Base-by-base conservation (phyloP, 2,888 invertebrate species). In the Orthosia gothica region DNA sequence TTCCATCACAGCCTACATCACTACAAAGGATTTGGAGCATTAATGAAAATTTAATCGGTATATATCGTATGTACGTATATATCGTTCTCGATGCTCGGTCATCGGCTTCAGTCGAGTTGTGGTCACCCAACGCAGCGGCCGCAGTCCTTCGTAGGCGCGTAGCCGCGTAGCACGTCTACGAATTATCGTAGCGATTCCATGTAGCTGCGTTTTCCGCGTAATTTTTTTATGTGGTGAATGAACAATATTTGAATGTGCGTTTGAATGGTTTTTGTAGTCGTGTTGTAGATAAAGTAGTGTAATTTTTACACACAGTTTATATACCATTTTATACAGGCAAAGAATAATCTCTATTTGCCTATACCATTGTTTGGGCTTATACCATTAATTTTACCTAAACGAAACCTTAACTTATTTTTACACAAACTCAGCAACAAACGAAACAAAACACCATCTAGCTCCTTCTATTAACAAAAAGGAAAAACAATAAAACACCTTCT, bases 21-120 rank as follows among this genome's bases (percentile, higher is more conserved):
- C 59, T 59, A 85, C 77, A 82, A 85, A 78, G 84, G 88, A 89
- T 90, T 89, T 84, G 75, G 90, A 87, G 84, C 91, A 87, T 75
- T 83, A 81, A 86, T 89, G 84, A 89, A 91, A 89, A 77, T 66
- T 84, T 90, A 91, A 90, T 89, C 88, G 88, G 79, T 73, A 67
- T 57, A 18, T 49, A 50, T 66, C 23, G 40, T 65, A 50, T 74
- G 66, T 64, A 63, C 55, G 80, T 61, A 7, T 32, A 32, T 32
- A 32, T 32, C 32, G 82, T 49, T 62, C 70, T 81, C 73, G 68
- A 77, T 79, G 74, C 85, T 15, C 92, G 94, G 94, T 93, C 94
- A 93, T 91, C 91, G 92, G 61, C 76, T 85, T 18, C 85, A 88
- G 85, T 89, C 68, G 72, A 49, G 74, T 67, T 74, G 78, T 88